Conservation (phyloP, 2,888 invertebrate species). For the Protula sp. region DNA sequence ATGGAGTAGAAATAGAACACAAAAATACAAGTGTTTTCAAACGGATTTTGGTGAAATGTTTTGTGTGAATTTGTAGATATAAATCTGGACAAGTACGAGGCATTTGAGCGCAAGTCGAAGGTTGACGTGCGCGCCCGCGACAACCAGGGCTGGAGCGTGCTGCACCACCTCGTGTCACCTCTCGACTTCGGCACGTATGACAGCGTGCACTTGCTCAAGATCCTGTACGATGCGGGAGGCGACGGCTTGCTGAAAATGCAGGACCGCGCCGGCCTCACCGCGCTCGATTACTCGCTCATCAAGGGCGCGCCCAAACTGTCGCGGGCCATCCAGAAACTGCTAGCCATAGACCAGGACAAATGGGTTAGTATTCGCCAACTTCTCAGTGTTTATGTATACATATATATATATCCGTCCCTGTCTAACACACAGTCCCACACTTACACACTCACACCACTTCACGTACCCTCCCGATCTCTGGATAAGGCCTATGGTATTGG, state of each 20-base stretch:
- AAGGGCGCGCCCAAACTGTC: constrained; percentile 34
- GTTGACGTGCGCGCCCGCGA: constrained; percentile 42
- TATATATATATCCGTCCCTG: no score
- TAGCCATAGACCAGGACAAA: constrained; percentile 22
- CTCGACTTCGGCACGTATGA: constrained; percentile 50
- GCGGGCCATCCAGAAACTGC: constrained; percentile 33
- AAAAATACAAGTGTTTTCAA: no score
- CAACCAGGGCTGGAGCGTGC: constrained; percentile 46
- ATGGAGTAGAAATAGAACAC: no score
- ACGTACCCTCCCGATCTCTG: no score
- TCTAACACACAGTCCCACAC: no score
- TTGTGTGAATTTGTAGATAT: constrained; percentile 18
- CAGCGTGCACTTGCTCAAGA: constrained; percentile 46
- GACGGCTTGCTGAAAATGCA: constrained; percentile 35
- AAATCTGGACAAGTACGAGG: constrained; percentile 4
- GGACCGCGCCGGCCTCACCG: constrained; percentile 40
- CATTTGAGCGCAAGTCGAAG: constrained; percentile 32
- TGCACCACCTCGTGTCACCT: constrained; percentile 52
- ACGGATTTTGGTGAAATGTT: no score
- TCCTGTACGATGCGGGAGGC: constrained; percentile 45
- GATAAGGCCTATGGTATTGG: no score
- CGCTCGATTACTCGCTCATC: constrained; percentile 36
- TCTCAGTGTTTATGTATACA: no score
- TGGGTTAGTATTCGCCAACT: constrained; percentile 31
- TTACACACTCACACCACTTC: no score